Conservation (phyloP, 92 coral and sea anemone species). For the Diadumene lineata region DNA sequence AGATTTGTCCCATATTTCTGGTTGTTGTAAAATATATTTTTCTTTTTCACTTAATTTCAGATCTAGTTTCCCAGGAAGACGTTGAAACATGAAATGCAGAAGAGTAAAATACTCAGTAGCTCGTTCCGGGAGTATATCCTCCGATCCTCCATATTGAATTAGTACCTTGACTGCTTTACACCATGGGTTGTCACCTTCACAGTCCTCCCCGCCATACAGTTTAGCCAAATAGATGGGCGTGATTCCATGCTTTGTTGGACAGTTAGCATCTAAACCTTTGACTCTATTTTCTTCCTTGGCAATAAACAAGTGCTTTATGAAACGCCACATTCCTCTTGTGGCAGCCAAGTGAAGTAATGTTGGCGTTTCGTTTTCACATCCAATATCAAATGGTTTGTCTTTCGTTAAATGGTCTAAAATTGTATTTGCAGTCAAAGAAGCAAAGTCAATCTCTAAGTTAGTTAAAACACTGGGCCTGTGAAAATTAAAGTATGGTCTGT, state of each 20-base stretch:
- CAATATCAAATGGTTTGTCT: constrained; percentile 22
- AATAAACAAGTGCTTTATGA: constrained; percentile 8
- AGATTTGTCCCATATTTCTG: not conserved
- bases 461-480: constrained; percentile 19
- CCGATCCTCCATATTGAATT: constrained; percentile 5
- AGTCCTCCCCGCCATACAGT: constrained; percentile 32
- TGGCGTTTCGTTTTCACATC: constrained; percentile 28
- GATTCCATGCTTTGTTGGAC: constrained; percentile 36
- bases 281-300: constrained; percentile 12
- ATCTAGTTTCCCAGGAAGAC: not conserved
- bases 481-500: constrained; percentile 29
- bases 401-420: constrained; percentile 16
- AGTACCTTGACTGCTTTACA: constrained; percentile 13
- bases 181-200: constrained; percentile 36
- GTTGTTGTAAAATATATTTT: not conserved
- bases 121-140: constrained; percentile 13
- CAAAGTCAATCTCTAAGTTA: constrained; percentile 33
- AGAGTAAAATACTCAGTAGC: constrained; percentile 25
- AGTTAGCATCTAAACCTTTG: constrained; percentile 26
- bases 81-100: not conserved
- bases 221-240: constrained; percentile 39
- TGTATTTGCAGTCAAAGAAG: constrained; percentile 30
- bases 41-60: not conserved
- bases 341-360: constrained; percentile 35
- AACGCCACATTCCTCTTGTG: constrained; percentile 37